Percentiles rank a stretch among this genome's conserved stretches.
Conservation (phyloP, 2,888 invertebrate genomes). For the Drosophila yooni region DNA sequence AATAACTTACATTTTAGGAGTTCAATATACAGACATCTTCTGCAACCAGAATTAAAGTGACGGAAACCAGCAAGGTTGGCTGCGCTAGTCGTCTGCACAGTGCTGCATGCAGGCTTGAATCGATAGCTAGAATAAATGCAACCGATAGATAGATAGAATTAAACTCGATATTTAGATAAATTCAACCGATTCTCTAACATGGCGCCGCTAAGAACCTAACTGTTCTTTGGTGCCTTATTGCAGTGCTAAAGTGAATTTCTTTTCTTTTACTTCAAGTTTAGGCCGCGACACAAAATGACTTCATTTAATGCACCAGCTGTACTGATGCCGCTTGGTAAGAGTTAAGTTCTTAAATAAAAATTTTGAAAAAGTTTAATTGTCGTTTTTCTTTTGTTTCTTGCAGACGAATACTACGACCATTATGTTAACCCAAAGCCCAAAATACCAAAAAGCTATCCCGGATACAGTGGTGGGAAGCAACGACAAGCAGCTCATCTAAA, state of each 20-base stretch:
- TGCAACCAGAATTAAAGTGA: conserved; percentile 22
- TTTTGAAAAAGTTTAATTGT: fast-evolving
- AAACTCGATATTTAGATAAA: background rate
- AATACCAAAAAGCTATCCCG: conserved; percentile 34
- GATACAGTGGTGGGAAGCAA: background rate
- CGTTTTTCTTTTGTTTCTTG: background rate
- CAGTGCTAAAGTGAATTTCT: background rate
- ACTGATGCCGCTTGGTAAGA: conserved; percentile 37
- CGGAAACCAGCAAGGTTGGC: conserved; percentile 39
- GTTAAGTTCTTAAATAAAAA: background rate
- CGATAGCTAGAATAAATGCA: background rate
- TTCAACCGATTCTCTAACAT: background rate
- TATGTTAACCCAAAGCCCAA: conserved; percentile 46
- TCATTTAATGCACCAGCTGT: background rate
- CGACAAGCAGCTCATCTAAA: conserved; percentile 52
- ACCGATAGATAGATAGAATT: background rate
- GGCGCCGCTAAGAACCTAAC: conserved; percentile 32
- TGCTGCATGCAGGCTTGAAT: background rate
- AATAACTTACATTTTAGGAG: conserved; percentile 47
- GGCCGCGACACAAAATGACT: conserved; percentile 13
- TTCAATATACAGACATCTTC: background rate
- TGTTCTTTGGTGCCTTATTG: conserved; percentile 25
- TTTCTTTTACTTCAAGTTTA: background rate
- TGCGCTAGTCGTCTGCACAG: conserved; percentile 8
- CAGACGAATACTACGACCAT: conserved; percentile 50